Evolutionary conservation across 1,140 invertebrate genomes (phyloP).

Genomic region (Steinernema feltiae): DNA sequence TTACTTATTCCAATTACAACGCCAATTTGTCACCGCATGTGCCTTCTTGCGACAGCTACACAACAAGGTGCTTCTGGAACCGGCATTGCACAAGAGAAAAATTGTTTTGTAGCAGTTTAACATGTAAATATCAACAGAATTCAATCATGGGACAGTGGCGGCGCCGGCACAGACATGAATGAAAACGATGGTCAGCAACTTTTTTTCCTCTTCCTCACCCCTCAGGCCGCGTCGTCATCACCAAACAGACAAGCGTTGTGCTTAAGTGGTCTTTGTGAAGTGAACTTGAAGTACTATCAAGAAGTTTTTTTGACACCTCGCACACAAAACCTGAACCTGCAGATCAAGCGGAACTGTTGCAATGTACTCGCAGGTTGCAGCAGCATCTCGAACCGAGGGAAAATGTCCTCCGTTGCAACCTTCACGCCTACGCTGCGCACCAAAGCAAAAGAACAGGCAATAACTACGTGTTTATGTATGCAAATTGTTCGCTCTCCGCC

Average conservation of each 20-base stretch:
- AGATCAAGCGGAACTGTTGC: too few relatives aligned
- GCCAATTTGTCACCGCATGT: neutral
- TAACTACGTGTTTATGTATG: slow-evolving; percentile 10
- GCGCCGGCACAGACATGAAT: too few relatives aligned
- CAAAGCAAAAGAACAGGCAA: slow-evolving; percentile 4
- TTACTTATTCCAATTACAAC: neutral
- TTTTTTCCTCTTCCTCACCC: neutral
- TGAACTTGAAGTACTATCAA: neutral
- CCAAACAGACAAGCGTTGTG: neutral
- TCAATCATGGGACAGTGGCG: too few relatives aligned
- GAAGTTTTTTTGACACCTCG: neutral
- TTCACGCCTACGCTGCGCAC: neutral
- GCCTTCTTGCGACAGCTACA: neutral
- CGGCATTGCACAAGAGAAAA: neutral
- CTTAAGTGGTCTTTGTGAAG: neutral
- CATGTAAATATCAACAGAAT: neutral
- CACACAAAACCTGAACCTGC: neutral
- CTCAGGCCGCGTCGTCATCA: neutral
- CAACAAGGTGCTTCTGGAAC: neutral
- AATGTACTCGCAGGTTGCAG: too few relatives aligned
- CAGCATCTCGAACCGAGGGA: too few relatives aligned
- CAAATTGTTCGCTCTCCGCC: neutral
- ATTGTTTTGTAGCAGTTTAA: neutral
- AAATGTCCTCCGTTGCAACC: too few relatives aligned
- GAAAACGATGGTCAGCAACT: neutral